Evolutionary conservation across 2,113 vertebrate species (phyloP).

Genomic region (Osmerus eperlanus): DNA sequence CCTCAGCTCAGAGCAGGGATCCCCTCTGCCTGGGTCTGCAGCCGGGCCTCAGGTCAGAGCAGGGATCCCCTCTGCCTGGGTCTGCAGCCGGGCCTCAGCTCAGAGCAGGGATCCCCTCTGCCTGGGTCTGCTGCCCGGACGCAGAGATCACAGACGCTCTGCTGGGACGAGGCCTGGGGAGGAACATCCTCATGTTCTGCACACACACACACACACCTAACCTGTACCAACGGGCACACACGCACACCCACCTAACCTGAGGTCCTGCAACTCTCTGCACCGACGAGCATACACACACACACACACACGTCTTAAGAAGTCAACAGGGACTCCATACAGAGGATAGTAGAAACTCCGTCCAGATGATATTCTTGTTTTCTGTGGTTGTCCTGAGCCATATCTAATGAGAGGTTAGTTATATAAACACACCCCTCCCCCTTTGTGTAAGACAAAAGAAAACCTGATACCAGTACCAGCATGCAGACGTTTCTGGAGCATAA

Average conservation of each 20-base stretch:
- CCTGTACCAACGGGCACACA: background rate
- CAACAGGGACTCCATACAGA: slow-evolving; percentile 34
- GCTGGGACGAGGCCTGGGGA: slow-evolving; percentile 23
- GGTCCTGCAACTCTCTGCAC: background rate
- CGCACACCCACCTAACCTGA: background rate
- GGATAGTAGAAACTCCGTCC: too few species aligned
- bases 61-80: slow-evolving; percentile 51
- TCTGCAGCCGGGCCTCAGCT: slow-evolving; percentile 53
- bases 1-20: slow-evolving; percentile 57
- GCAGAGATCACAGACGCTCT: slow-evolving; percentile 50
- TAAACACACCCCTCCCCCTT: slow-evolving; percentile 24
- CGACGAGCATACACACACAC: background rate
- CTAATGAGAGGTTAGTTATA: slow-evolving; percentile 54
- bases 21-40: slow-evolving; percentile 51
- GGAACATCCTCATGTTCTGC: slow-evolving; percentile 21
- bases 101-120: slow-evolving; percentile 57
- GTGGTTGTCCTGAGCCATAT: slow-evolving; percentile 39
- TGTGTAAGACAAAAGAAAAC: slow-evolving; percentile 43
- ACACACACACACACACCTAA: slow-evolving; percentile 10
- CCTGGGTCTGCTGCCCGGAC: slow-evolving; percentile 51
- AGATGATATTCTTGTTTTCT: slow-evolving; percentile 47
- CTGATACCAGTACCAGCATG: slow-evolving; percentile 22
- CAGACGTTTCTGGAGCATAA: slow-evolving; percentile 16
- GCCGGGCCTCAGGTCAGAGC: slow-evolving; percentile 52
- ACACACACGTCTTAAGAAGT: slow-evolving; percentile 47